These are phyloP conservation scores for Cynocephalus volans DNA, from an alignment of 2,113 vertebrate species.

Conservation along the genomic window DNA sequence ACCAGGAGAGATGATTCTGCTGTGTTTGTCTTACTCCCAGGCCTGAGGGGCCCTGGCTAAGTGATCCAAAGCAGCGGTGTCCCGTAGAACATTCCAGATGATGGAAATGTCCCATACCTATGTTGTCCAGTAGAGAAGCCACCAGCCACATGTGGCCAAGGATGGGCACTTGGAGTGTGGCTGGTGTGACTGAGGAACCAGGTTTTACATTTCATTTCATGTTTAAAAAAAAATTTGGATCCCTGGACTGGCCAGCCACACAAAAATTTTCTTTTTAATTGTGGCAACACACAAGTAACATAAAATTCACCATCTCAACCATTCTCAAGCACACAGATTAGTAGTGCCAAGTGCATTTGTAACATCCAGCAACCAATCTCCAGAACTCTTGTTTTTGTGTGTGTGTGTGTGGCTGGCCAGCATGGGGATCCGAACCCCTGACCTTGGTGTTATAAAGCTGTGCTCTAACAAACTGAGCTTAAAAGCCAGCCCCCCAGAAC, in stretches of 20 bases:
- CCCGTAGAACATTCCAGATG: background rate
- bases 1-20: background rate
- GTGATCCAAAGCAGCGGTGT: no score
- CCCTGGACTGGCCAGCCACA: no score
- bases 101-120: fast-evolving
- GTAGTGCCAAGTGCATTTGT: background rate
- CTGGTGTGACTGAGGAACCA: background rate
- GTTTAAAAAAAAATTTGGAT: background rate
- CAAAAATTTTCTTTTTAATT: background rate
- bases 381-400: background rate
- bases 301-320: background rate
- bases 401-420: no score
- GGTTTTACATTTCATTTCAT: background rate
- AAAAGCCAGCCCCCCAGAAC: background rate
- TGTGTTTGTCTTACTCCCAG: background rate
- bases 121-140: no score
- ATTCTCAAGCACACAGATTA: background rate
- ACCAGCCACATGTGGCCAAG: background rate
- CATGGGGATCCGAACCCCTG: no score
- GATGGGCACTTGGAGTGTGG: background rate
- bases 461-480: no score
- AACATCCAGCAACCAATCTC: background rate
- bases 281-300: background rate
- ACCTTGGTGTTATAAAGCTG: no score
- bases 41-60: background rate